Evolutionary conservation across 2,888 invertebrate species (phyloP), one percentile per base, ranked within the genome.

Genomic region (Nomada ferruginata): DNA sequence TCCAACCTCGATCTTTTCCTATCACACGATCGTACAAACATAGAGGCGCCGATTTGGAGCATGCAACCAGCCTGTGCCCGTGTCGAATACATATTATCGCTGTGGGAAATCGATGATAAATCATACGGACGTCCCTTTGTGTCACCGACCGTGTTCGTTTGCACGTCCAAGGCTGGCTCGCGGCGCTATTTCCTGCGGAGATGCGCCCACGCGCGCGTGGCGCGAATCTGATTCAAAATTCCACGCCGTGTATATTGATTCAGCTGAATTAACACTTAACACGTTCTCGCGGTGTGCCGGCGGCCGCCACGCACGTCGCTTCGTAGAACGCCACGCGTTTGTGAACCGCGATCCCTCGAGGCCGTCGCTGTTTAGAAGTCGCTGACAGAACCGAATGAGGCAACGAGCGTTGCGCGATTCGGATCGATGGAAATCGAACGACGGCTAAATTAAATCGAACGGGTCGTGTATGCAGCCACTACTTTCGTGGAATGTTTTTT

Each of bases 251-350:
- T 84, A 50, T 80, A 85, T 86, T 86, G 85, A 87, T 86, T 86
- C 86, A 86, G 86, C 86, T 86, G 87, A 85, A 87, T 87, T 80
- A 85, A 85, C 83, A 87, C 76, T 80, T 72, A 76, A 72, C 80
- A 74, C 80, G 85, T 80, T 76, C 64, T 75, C 73, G 70, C 72
- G 64, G 60, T 74, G 63, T 77, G 65, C 52, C 57, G 69, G 64
- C 52, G 71, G 20, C 65, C n/a, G 60, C 64, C 83, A 61, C 74
- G 83, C 72, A 82, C 73, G 72, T 61, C 47, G 70, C 57, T 75
- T 68, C 78, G 77, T 65, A 75, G 78, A 82, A 78, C 78, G 74
- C 68, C 70, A 29, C 47, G 53, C 82, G 82, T 77, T 70, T 64
- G 52, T 52, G 36, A 69, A 47, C 29, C 73, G 77, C 68, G 80